phyloP scores from a whole-genome alignment of 2,797 vertebrate genomes.

The Moxostoma hubbsi region DNA sequence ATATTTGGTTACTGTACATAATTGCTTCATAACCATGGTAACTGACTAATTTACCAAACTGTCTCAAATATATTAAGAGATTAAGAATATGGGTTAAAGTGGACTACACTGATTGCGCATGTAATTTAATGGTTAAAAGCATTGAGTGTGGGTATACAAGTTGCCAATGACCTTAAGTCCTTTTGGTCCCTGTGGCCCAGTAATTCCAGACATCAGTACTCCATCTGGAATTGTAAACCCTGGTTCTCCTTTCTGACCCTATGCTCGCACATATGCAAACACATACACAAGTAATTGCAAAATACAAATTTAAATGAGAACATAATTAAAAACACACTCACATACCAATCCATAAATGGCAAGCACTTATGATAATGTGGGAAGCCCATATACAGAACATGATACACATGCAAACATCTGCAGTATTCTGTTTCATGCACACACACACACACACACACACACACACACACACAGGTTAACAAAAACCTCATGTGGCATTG shows the following conservation, averaged over 20 bases:
- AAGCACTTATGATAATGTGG: neutral
- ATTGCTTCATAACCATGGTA: too few relatives aligned
- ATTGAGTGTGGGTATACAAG: neutral
- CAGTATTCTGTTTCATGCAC: slow-evolving; percentile 14
- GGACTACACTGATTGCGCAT: too few relatives aligned
- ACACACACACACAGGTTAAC: neutral
- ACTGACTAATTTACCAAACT: too few relatives aligned
- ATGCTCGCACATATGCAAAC: slow-evolving; percentile 53
- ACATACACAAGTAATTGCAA: neutral
- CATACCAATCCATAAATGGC: neutral
- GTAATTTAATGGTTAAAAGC: neutral
- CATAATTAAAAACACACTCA: slow-evolving; percentile 24
- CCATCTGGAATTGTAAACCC: slow-evolving; percentile 78
- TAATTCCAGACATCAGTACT: slow-evolving; percentile 66
- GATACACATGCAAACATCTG: slow-evolving; percentile 15
- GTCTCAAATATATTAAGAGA: too few relatives aligned
- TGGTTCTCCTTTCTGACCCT: slow-evolving; percentile 94
- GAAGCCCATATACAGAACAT: slow-evolving; percentile 61
- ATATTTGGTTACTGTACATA: too few relatives aligned
- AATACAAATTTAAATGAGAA: slow-evolving; percentile 20
- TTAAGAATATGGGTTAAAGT: too few relatives aligned
- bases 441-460: slow-evolving; percentile 36
- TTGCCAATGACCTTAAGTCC: slow-evolving; percentile 76
- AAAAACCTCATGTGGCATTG: slow-evolving; percentile 45
- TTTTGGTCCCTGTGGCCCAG: slow-evolving; percentile 76